A percentile compares a stretch with the other conserved stretches of the same genome.
Evolutionary conservation across 1,140 invertebrate genomes (phyloP).

Genomic region (Drosophila ironensis): DNA sequence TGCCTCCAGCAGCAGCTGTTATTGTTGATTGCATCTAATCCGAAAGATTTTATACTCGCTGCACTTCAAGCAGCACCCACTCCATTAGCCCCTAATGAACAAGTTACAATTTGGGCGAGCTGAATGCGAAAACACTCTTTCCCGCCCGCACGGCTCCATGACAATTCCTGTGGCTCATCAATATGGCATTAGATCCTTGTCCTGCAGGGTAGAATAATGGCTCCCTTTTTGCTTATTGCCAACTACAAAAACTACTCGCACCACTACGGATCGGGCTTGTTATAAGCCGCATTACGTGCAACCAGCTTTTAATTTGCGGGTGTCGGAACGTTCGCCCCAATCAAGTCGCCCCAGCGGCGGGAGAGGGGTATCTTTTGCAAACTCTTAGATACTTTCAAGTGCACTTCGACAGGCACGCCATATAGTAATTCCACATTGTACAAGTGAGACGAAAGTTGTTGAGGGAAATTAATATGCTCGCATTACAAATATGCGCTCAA

Average conservation of each 20-base stretch:
- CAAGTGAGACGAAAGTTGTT: slow-evolving; percentile 29
- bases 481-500: slow-evolving; percentile 72
- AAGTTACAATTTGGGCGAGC: slow-evolving; percentile 26
- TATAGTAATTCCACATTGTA: slow-evolving; percentile 49
- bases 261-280: slow-evolving; percentile 13
- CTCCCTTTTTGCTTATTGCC: too few relatives aligned
- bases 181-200: slow-evolving; percentile 4
- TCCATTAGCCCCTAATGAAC: slow-evolving; percentile 66
- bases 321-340: slow-evolving; percentile 28
- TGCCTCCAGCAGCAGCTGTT: slow-evolving; percentile 49
- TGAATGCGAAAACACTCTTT: not conserved
- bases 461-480: slow-evolving; percentile 68
- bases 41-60: slow-evolving; percentile 70
- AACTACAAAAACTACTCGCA: not conserved
- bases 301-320: slow-evolving; percentile 22
- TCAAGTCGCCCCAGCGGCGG: not conserved
- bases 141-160: not conserved
- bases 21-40: slow-evolving; percentile 80
- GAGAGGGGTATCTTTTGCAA: not conserved
- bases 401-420: slow-evolving; percentile 36
- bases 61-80: slow-evolving; percentile 44
- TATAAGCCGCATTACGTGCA: slow-evolving; percentile 44
- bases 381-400: slow-evolving; percentile 27
- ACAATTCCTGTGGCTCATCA: not conserved
- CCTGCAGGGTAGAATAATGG: slow-evolving; percentile 22